Conservation (phyloP, 2,113 vertebrate species). For the Sinocyclocheilus maitianheensis region DNA sequence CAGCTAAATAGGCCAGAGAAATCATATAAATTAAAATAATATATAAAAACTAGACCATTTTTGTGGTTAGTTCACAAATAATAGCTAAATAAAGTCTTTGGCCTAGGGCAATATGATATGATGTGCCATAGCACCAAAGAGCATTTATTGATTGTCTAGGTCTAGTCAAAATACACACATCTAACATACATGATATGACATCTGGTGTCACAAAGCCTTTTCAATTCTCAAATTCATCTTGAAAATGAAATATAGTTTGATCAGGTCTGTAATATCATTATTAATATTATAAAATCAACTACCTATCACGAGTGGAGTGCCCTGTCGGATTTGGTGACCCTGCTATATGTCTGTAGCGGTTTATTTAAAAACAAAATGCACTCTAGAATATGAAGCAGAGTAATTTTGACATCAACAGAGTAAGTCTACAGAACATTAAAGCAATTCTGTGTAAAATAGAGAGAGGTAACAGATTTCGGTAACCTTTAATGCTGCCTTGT, state of each 20-base stretch:
- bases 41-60: neutral
- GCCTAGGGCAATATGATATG: neutral
- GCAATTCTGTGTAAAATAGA: neutral
- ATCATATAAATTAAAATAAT: neutral
- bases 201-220: neutral
- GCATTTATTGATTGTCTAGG: neutral
- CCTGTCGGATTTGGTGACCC: neutral
- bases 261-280: neutral
- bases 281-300: neutral
- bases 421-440: neutral
- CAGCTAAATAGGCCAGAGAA: conserved; percentile 34
- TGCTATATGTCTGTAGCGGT: neutral
- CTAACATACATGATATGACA: neutral
- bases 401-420: no score
- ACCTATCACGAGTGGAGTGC: neutral
- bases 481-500: neutral
- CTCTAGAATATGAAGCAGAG: neutral
- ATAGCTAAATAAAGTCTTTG: neutral
- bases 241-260: neutral
- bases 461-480: no score
- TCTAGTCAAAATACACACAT: neutral
- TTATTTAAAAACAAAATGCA: neutral
- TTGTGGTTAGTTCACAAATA: neutral
- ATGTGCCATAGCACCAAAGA: neutral
- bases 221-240: neutral